Percentiles rank a stretch among this genome's conserved stretches.
Evolutionary conservation across 2,797 vertebrate species (phyloP).

Genomic region (Dromococcyx pavoninus): DNA sequence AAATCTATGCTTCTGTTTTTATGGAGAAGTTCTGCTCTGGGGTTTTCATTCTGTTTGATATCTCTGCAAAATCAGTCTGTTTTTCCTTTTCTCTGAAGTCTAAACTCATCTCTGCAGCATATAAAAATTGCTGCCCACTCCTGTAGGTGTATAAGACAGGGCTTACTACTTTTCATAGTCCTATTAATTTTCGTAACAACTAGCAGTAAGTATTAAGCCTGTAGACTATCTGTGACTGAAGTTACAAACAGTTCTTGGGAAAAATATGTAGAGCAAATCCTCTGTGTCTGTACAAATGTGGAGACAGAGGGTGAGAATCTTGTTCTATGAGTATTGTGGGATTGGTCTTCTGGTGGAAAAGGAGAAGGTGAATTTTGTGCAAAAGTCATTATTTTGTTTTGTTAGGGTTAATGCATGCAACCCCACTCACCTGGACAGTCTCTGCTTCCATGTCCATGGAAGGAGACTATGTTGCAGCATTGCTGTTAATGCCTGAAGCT

Average conservation of each 20-base stretch:
- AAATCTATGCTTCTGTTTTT: background rate
- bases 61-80: background rate
- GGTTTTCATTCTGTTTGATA: background rate
- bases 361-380: background rate
- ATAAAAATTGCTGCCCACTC: background rate
- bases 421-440: background rate
- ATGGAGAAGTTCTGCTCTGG: background rate
- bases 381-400: background rate
- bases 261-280: background rate
- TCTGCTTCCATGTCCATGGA: accelerated
- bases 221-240: background rate
- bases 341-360: background rate
- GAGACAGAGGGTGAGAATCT: background rate
- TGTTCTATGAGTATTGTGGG: background rate
- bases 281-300: background rate
- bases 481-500: background rate
- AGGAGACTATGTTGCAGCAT: background rate
- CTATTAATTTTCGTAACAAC: background rate
- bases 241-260: background rate
- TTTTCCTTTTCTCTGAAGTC: background rate
- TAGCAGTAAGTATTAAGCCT: background rate
- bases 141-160: background rate
- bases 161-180: background rate
- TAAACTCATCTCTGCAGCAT: background rate
- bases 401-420: background rate